Conservation (phyloP, 2,888 invertebrate species). For the Empis livida region DNA sequence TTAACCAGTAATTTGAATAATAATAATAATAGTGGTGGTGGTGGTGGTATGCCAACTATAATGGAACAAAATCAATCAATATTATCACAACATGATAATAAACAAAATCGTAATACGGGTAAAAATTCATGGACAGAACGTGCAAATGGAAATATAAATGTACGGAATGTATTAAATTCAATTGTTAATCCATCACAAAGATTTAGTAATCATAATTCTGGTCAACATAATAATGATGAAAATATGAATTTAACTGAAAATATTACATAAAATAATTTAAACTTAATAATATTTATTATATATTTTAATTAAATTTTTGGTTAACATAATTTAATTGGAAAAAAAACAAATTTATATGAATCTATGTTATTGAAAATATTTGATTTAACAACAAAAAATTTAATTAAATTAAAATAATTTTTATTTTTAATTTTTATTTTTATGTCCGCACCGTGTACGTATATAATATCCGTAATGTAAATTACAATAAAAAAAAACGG, state of each 20-base stretch:
- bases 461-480: too few relatives aligned
- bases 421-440: too few relatives aligned
- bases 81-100: constrained; percentile 14
- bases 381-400: too few relatives aligned
- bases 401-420: too few relatives aligned
- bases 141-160: constrained; percentile 17
- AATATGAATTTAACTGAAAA: constrained; percentile 30
- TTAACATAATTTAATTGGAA: too few relatives aligned
- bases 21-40: constrained; percentile 5
- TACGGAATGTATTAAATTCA: constrained; percentile 28
- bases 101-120: constrained; percentile 19
- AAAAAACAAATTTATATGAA: too few relatives aligned
- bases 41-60: constrained; percentile 31
- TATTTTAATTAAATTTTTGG: too few relatives aligned
- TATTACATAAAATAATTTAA: constrained; percentile 9
- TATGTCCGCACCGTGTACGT: too few relatives aligned
- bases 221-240: constrained; percentile 23
- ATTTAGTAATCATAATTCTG: constrained; percentile 13
- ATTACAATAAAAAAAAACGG: too few relatives aligned
- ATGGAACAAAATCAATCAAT: constrained; percentile 23
- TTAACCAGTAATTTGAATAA: neutral
- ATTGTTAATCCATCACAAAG: constrained; percentile 23
- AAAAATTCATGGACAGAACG: constrained; percentile 5
- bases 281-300: too few relatives aligned
- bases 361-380: too few relatives aligned